Percentiles rank a stretch among this genome's conserved stretches.
Conservation (phyloP, 2,888 invertebrate species). For the Hydrotaea diabolus region DNA sequence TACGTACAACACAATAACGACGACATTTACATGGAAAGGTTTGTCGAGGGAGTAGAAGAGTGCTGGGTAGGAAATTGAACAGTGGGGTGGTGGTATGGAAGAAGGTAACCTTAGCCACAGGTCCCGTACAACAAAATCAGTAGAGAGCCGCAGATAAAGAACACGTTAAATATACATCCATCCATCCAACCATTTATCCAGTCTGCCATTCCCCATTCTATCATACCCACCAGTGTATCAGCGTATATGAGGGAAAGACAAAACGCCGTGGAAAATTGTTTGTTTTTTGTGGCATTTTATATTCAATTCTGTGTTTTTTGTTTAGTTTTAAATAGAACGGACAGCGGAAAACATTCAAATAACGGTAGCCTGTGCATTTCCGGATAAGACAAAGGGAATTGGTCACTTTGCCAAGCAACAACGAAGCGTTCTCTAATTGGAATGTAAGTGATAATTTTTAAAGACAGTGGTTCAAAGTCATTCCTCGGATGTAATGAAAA, state of each 20-base stretch:
- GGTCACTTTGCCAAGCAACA: neutral
- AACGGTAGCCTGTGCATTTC: constrained; percentile 39
- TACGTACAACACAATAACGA: neutral
- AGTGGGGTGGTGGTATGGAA: too few species aligned
- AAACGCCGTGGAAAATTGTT: constrained; percentile 1
- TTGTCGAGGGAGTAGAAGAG: too few species aligned
- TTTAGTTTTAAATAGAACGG: constrained; percentile 59
- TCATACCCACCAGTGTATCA: neutral
- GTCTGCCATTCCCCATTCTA: neutral
- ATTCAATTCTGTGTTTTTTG: constrained; percentile 22
- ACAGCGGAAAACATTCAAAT: constrained; percentile 52
- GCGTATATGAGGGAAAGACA: neutral
- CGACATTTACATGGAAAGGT: too few species aligned
- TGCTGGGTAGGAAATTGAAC: neutral
- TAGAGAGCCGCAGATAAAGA: neutral
- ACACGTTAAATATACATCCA: neutral
- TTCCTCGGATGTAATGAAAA: too few species aligned
- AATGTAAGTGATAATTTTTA: constrained; percentile 6
- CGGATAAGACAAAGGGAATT: constrained; percentile 11
- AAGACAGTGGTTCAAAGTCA: neutral
- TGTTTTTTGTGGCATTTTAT: constrained; percentile 21
- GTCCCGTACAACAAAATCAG: neutral
- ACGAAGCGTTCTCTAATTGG: neutral
- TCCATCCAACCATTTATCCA: neutral
- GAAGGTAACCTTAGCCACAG: constrained; percentile 3